Base-by-base conservation (phyloP, 2,113 vertebrate species). In the Campylorhamphus procurvoides region DNA sequence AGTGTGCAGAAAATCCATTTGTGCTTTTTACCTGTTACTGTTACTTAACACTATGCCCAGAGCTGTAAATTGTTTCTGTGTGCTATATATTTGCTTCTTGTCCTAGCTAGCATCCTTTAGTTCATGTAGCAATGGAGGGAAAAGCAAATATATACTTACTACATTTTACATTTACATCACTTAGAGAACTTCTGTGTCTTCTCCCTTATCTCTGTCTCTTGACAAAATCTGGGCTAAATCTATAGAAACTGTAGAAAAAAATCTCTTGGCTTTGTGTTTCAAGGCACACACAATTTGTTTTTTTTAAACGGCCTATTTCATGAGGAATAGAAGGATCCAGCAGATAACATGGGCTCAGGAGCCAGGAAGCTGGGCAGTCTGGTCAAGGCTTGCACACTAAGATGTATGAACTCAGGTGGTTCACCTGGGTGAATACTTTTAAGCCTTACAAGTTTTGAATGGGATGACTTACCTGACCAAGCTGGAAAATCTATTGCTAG, bases 371-470 rank as follows among this genome's bases (percentile, higher is more conserved):
- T 15, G 6, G 6, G 14, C 4, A 0, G 39, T 62, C 11, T 83
- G 28, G 20, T 74, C 56, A 68, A 60, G 63, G 17, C 37, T 86
- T 78, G 37, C 37, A 80, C 27, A 19, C 28, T 75, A 8, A 50
- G 37, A 5, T 72, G 5, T 42, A 10, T 39, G 11, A 74, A 18
- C 44, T 52, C 0, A 0, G 62, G 35, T 1, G 1, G 40, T 80
- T 74, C 49, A 79, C 19, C 23, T 75, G 16, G 9, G 6, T 62
- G 29, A 73, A 56, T 74, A 17, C 73, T 68, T 86, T 49, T 27
- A 64, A 69, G 35, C 33, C 33, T 60, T 33, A 33, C 25, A 67
- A 39, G 52, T 40, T 80, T 40, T 77, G 39, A 15, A 17, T 52
- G 37, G 39, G 18, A 46, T 1, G 3, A 44, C 27, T 44, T 83